phyloP scores from a whole-genome alignment of 92 coral and sea anemone genomes.

The Pocillopora meandrina region DNA sequence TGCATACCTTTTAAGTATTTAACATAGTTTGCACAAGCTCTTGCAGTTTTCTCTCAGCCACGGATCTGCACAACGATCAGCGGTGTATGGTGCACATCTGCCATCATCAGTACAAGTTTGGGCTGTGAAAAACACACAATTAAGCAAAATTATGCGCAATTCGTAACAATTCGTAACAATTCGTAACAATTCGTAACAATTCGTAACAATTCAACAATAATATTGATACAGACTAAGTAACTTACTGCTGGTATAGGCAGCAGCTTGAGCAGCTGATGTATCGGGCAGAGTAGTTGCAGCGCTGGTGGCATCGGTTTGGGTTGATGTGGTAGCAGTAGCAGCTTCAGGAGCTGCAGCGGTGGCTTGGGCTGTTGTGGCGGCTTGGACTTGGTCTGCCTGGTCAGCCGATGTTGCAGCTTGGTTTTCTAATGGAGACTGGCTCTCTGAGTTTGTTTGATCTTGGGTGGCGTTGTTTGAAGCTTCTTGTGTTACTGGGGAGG shows the following conservation, averaged over 20 bases:
- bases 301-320: background rate
- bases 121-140: background rate
- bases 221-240: too few species aligned
- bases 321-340: background rate
- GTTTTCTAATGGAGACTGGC: constrained; percentile 9
- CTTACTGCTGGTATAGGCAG: constrained; percentile 17
- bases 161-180: background rate
- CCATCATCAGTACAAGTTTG: constrained; percentile 57
- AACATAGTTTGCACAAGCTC: constrained; percentile 83
- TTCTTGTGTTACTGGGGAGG: background rate
- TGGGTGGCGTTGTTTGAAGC: constrained; percentile 36
- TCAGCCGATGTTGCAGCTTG: background rate
- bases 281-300: constrained; percentile 7
- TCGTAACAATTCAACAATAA: background rate
- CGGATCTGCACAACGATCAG: constrained; percentile 55
- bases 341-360: background rate
- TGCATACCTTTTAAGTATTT: constrained; percentile 30
- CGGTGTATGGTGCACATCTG: constrained; percentile 49
- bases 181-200: too few species aligned
- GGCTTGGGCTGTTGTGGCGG: background rate
- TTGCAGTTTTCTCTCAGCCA: constrained; percentile 91
- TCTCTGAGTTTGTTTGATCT: constrained; percentile 32
- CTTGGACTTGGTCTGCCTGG: background rate
- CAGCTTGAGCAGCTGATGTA: constrained; percentile 11
- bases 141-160: background rate